Evolutionary conservation across 2,888 invertebrate genomes (phyloP).

Genomic region (Endotricha flammealis): DNA sequence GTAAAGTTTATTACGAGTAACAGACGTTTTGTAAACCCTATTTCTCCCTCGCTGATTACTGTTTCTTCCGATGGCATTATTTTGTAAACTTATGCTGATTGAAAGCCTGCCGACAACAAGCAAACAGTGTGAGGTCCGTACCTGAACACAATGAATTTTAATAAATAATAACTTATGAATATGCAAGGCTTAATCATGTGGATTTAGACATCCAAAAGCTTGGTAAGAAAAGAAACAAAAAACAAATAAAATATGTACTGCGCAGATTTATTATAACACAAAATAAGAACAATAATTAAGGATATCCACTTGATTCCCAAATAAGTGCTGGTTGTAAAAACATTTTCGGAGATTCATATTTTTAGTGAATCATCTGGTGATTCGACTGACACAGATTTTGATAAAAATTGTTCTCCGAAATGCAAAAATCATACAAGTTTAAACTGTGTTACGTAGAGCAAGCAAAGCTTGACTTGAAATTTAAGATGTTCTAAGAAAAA

Average conservation of each 20-base stretch:
- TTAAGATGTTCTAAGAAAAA: no score
- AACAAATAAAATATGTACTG: no score
- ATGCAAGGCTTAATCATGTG: conserved; percentile 28
- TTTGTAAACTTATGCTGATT: conserved; percentile 39
- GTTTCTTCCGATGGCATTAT: conserved; percentile 35
- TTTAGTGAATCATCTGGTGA: conserved; percentile 31
- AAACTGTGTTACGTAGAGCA: no score
- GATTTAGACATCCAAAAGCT: not conserved
- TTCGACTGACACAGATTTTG: conserved; percentile 33
- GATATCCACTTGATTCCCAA: not conserved
- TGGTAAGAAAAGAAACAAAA: not conserved
- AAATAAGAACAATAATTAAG: no score
- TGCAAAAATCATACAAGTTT: no score
- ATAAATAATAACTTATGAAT: conserved; percentile 32
- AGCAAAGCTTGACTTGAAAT: no score
- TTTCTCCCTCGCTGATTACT: conserved; percentile 38
- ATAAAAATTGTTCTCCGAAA: conserved; percentile 22
- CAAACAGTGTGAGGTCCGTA: conserved; percentile 36
- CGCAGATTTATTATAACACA: no score
- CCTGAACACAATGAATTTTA: conserved; percentile 29
- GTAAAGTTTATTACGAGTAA: conserved; percentile 57
- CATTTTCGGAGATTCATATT: conserved; percentile 10
- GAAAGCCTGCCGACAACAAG: conserved; percentile 42
- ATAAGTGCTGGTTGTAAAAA: conserved; percentile 1
- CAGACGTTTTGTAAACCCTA: conserved; percentile 35